Evolutionary conservation across 64 coral and sea anemone genomes (phyloP).

Genomic region (Porites lutea): DNA sequence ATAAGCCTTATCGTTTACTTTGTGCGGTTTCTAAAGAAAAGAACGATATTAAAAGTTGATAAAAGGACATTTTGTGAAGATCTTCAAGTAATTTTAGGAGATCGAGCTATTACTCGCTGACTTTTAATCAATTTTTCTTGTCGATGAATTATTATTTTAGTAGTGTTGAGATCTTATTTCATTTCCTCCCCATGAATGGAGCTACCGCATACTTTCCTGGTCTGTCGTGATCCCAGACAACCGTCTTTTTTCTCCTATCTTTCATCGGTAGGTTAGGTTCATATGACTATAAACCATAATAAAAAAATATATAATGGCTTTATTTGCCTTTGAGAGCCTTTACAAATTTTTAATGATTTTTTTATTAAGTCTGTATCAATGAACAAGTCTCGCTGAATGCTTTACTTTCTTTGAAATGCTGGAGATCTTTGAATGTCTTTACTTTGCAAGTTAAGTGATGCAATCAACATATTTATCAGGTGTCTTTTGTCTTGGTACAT

Average conservation of each 20-base stretch:
- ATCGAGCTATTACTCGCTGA: not conserved
- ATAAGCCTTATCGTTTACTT: not conserved
- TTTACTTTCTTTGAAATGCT: too few species aligned
- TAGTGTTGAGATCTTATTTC: not conserved
- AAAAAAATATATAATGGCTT: too few species aligned
- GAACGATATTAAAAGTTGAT: not conserved
- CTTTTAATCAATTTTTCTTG: too few species aligned
- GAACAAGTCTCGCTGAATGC: too few species aligned
- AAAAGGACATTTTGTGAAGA: not conserved
- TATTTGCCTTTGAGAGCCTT: too few species aligned
- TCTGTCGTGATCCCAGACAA: not conserved
- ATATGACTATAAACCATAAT: too few species aligned
- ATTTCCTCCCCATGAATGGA: not conserved
- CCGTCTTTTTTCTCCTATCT: not conserved
- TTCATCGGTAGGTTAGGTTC: too few species aligned
- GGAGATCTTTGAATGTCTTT: too few species aligned
- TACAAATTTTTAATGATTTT: too few species aligned
- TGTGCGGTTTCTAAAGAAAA: not conserved
- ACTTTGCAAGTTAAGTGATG: not conserved
- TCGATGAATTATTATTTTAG: too few species aligned
- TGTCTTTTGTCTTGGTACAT: not conserved
- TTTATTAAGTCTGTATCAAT: too few species aligned
- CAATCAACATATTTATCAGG: slow-evolving; percentile 24
- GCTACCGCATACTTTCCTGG: not conserved
- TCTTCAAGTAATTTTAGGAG: not conserved